Evolutionary conservation across 2,888 invertebrate genomes (phyloP), one percentile per base, ranked within the genome.

Genomic region (Bombylius discolor): DNA sequence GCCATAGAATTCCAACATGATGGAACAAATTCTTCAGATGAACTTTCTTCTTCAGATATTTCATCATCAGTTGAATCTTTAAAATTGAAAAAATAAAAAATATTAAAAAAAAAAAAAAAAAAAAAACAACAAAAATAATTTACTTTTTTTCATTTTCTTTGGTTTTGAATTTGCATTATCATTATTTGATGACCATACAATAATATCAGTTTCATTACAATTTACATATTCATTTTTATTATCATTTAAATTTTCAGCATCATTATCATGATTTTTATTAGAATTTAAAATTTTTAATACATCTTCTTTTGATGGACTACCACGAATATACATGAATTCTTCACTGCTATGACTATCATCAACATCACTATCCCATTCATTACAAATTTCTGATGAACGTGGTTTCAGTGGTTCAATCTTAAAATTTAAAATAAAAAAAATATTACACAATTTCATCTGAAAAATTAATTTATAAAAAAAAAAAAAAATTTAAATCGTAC

Each of bases 1-100:
- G 87, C 83, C 65, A 81, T 81, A 63, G 85, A 84, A 71, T 89
- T 84, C 89, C 89, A 89, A 59, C 85, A 85, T 5, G 87, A 88
- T 7, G 88, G 87, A 57, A 87, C 82, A 70, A 88, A 88, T 68
- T 84, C 85, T 50, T 81, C 81, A 62, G 80, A 80, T 53, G 66
- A 64, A 51, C 75, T 77, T 59, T 68, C 75, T 44, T 58, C 61
- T 23, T 58, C 60, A 11, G 59, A 58, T 55, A 65, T 64, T 46
- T 61, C 64, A 48, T 63, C 63, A 49, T 66, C 66, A 46, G 63
- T 64, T 53, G 58, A 56, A 57, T 64, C 64, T 49, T 50, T 8
- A 6, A 50, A 8, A 36, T 36, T 7, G 5, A 4, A 36, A 36
- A 7, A 5, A 36, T 34, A 12, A 36, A 47, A 53, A 45, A 12